These are phyloP conservation scores for Morinoia aosen DNA, from an alignment of 2,888 invertebrate genomes.

Conservation along the genomic window DNA sequence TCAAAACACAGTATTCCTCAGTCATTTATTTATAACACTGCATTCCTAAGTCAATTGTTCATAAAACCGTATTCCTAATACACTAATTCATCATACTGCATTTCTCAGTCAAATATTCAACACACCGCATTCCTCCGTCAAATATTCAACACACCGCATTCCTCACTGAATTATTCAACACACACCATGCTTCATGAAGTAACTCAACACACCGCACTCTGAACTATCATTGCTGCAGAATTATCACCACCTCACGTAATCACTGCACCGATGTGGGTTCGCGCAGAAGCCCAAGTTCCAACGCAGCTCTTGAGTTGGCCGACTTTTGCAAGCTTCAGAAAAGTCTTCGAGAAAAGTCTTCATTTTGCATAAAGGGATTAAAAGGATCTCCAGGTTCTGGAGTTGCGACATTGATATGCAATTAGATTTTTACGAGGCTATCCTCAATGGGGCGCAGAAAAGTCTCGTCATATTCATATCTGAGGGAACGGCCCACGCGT, in stretches of 20 bases:
- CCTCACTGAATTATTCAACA: background rate
- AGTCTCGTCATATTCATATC: background rate
- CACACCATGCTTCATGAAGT: too few species aligned
- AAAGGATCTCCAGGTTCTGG: constrained; percentile 41
- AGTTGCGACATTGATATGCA: constrained; percentile 50
- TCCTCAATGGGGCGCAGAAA: constrained; percentile 25
- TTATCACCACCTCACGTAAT: too few species aligned
- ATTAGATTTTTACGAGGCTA: constrained; percentile 48
- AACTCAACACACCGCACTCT: background rate
- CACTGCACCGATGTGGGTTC: too few species aligned
- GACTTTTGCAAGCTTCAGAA: background rate
- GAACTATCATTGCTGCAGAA: background rate
- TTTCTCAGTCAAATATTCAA: too few species aligned
- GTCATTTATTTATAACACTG: too few species aligned
- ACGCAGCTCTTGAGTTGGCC: background rate
- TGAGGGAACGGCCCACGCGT: background rate
- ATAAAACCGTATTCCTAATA: too few species aligned
- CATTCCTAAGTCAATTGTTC: too few species aligned
- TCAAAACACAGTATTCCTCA: too few species aligned
- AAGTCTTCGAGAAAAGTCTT: constrained; percentile 31
- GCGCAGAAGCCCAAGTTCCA: background rate
- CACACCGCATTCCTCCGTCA: background rate
- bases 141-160: background rate
- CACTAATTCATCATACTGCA: too few species aligned
- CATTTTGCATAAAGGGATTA: constrained; percentile 48